Evolutionary conservation across 23 tunicate genomes (phyloP).

Genomic region (Halocynthia roretzi): DNA sequence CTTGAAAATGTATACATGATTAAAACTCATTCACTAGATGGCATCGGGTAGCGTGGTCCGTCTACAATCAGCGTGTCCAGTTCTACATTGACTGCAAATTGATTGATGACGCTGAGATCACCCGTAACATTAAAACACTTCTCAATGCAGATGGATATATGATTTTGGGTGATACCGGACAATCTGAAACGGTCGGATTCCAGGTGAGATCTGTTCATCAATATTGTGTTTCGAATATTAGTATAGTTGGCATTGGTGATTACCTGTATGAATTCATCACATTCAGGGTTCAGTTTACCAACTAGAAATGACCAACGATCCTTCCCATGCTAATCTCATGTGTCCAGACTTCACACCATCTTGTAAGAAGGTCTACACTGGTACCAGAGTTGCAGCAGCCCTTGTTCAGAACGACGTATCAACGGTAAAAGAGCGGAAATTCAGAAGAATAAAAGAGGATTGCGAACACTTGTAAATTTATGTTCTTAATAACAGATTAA

Average conservation of each 20-base stretch:
- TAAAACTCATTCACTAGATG: conserved; percentile 29
- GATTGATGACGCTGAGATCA: conserved; percentile 24
- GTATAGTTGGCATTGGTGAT: no score
- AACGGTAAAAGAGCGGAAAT: no score
- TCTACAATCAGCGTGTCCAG: conserved; percentile 76
- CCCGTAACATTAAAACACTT: conserved; percentile 3
- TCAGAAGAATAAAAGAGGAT: no score
- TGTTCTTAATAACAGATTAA: neutral
- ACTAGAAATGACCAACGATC: conserved; percentile 37
- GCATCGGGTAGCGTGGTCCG: conserved; percentile 92
- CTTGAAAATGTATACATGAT: no score
- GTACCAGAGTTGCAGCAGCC: neutral
- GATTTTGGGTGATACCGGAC: conserved; percentile 34
- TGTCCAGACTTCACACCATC: conserved; percentile 21
- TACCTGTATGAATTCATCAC: no score
- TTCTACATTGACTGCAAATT: conserved; percentile 58
- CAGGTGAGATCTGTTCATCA: conserved; percentile 16
- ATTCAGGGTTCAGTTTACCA: conserved; percentile 14
- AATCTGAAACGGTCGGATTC: conserved; percentile 15
- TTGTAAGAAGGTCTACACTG: neutral
- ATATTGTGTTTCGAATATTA: no score
- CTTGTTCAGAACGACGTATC: neutral
- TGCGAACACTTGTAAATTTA: neutral
- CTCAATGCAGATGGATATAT: conserved; percentile 42
- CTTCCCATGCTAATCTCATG: conserved; percentile 35